Percentiles rank a stretch among this genome's conserved stretches.
Conservation (phyloP, 2,888 invertebrate species). For the Drosophila yooni region DNA sequence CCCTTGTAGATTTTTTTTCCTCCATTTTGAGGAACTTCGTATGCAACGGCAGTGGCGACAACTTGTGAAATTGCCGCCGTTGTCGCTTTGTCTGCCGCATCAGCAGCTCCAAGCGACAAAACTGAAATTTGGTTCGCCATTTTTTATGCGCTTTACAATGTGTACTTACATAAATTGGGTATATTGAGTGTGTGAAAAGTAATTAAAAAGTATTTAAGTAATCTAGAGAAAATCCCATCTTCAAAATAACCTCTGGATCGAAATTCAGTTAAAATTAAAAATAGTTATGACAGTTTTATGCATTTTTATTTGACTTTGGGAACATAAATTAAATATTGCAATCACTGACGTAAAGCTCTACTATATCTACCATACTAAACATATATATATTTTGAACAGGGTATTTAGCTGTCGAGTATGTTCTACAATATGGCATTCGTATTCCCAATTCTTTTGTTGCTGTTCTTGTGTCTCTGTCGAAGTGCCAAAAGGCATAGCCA, state of each 20-base stretch:
- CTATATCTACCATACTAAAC: too few species aligned
- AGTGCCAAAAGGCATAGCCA: constrained; percentile 52
- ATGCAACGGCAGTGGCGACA: constrained; percentile 33
- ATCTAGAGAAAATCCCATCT: background rate
- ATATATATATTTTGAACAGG: background rate
- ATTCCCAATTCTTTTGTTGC: constrained; percentile 17
- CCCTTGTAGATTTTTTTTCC: background rate
- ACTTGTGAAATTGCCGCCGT: constrained; percentile 40
- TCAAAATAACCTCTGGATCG: background rate
- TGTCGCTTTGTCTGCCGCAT: constrained; percentile 46
- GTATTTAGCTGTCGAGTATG: background rate
- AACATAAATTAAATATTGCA: background rate
- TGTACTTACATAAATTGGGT: constrained; percentile 5
- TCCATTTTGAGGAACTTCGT: constrained; percentile 27
- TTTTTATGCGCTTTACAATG: constrained; percentile 17
- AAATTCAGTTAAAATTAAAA: background rate
- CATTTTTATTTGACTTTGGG: background rate
- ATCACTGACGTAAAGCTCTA: background rate
- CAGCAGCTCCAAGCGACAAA: constrained; percentile 48
- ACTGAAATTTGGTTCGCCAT: constrained; percentile 52
- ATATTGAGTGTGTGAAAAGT: background rate
- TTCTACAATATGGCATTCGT: background rate
- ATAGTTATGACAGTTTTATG: background rate
- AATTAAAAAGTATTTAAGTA: background rate
- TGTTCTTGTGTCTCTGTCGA: constrained; percentile 29